These are phyloP conservation scores for Epizoanthus rinbou DNA, from an alignment of 92 coral and sea anemone genomes.

Conservation along the genomic window DNA sequence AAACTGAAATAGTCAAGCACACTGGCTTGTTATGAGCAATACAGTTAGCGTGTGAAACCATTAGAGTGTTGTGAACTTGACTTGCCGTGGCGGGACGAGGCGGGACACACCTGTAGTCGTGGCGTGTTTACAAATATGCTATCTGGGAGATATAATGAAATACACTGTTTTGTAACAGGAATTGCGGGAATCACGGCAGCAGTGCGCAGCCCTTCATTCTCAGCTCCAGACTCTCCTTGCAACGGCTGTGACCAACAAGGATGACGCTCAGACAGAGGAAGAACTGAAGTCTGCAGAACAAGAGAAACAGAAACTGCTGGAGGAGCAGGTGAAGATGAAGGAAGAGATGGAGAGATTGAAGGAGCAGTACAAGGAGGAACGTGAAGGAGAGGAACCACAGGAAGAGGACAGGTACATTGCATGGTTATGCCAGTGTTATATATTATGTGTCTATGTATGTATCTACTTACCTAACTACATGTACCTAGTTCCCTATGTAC, in stretches of 20 bases:
- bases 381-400: conserved; percentile 79
- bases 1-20: too few relatives aligned
- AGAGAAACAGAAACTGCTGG: conserved; percentile 84
- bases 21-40: too few relatives aligned
- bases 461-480: too few relatives aligned
- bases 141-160: neutral
- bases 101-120: too few relatives aligned
- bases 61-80: too few relatives aligned
- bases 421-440: too few relatives aligned
- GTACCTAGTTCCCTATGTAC: too few relatives aligned
- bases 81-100: too few relatives aligned
- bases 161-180: conserved; percentile 53
- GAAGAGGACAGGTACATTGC: conserved; percentile 80
- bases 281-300: conserved; percentile 86
- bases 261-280: conserved; percentile 84
- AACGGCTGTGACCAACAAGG: conserved; percentile 63
- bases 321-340: conserved; percentile 82
- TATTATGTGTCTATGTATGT: too few relatives aligned
- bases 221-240: conserved; percentile 88
- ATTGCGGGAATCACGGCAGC: conserved; percentile 88
- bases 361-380: conserved; percentile 83
- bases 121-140: neutral
- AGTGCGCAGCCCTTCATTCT: conserved; percentile 77
- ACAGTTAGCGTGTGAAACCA: too few relatives aligned
- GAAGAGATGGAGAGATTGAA: conserved; percentile 92